A percentile compares a stretch with the other conserved stretches of the same genome.
Conservation (phyloP, 2,797 vertebrate species). For the Oreochromis mossambicus region DNA sequence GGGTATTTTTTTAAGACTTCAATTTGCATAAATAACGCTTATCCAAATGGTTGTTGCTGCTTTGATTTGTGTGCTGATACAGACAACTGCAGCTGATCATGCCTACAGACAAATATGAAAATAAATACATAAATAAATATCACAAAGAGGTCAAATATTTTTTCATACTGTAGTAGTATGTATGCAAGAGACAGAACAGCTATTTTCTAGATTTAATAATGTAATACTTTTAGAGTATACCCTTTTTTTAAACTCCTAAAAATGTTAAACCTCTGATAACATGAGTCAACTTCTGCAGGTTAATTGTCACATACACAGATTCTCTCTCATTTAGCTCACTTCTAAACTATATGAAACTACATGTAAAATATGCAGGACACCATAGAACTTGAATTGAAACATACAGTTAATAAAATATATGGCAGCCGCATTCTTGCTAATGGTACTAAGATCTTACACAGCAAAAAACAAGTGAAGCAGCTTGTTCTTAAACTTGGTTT, state of each 20-base stretch:
- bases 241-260: neutral
- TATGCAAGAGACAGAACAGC: neutral
- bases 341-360: neutral
- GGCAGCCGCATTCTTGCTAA: neutral
- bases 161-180: neutral
- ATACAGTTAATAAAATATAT: neutral
- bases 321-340: neutral
- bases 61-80: neutral
- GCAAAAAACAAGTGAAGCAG: neutral
- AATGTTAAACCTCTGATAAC: neutral
- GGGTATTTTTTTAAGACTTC: neutral
- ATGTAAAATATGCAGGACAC: neutral
- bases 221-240: neutral
- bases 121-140: neutral
- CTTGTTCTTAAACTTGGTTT: neutral
- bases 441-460: neutral
- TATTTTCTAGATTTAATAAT: neutral
- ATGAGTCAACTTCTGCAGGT: neutral
- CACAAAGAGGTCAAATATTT: neutral
- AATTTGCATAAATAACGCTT: neutral
- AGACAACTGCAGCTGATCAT: neutral
- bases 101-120: neutral
- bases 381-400: neutral
- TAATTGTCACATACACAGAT: neutral
- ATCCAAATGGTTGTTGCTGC: neutral